Evolutionary conservation across 2,113 vertebrate genomes (phyloP), one percentile per base, ranked within the genome.

Genomic region (Oostethus manadensis): DNA sequence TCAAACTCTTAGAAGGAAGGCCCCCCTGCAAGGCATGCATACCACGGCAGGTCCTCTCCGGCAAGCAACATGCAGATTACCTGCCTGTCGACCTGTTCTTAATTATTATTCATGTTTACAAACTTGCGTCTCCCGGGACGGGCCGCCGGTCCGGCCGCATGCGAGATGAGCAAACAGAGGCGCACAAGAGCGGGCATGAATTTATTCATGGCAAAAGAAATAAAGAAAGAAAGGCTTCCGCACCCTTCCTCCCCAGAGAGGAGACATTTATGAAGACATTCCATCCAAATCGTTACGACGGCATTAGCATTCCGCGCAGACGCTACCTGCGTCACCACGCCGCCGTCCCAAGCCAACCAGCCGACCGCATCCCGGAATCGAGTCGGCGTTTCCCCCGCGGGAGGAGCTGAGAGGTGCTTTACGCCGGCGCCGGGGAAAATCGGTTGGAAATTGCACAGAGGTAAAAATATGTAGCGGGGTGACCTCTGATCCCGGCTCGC

Each of bases 31-130:
- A 77, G 33, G 72, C 64, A 65, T 74, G 84, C 75, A 72, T 48
- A 73, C 44, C 58, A 73, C 5, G 80, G 49, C 48, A 33, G 54
- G 73, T 58, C 58, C 21, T 68, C 66, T 72, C 60, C 42, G 61
- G 46, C 79, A 82, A 76, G 59, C 74, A 76, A 79, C 82, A 88
- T 87, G 86, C 87, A 85, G 87, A 91, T 89, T 83, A 88, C 89
- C 88, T 88, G 85, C 83, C 79, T 69, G 77, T 81, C 87, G 78
- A 88, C 83, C 81, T 77, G 70, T 38, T 73, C 69, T 78, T 88
- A 86, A 91, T 91, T 89, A 89, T 88, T 90, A 91, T 91, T 90
- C 89, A 85, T 91, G 88, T 91, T 91, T 86, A 91, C 87, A 89
- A 86, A 91, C 85, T 87, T 87, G 78, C 81, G 72, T 89, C 88